Evolutionary conservation across 2,113 vertebrate genomes (phyloP).

Genomic region (Petromus typicus): DNA sequence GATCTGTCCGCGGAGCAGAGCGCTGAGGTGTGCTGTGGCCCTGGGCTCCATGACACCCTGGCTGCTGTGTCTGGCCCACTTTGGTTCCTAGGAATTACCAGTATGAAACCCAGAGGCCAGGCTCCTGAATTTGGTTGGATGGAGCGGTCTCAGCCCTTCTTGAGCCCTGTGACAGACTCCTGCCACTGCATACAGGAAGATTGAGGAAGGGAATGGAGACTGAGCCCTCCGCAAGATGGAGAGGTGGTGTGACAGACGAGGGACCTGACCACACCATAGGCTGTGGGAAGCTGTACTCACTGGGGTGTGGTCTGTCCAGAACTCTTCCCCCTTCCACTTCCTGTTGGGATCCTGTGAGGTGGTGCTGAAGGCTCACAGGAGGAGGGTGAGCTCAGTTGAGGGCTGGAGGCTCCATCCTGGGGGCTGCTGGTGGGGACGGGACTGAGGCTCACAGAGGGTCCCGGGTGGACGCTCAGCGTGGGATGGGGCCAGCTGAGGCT

Average conservation of each 20-base stretch:
- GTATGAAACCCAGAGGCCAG: background rate
- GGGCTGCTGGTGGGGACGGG: no score
- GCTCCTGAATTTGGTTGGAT: background rate
- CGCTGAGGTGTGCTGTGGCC: rapidly evolving
- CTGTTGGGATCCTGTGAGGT: background rate
- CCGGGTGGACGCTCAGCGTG: background rate
- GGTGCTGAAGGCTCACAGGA: background rate
- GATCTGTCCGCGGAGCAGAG: background rate
- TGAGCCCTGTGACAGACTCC: background rate
- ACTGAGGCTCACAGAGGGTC: no score
- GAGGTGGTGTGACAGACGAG: background rate
- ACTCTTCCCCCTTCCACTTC: background rate
- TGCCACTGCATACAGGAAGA: background rate
- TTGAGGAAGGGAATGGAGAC: constrained; percentile 34
- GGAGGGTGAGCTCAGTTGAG: background rate
- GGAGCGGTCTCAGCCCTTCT: background rate
- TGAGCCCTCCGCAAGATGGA: background rate
- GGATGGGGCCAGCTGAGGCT: background rate
- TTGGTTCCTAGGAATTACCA: background rate
- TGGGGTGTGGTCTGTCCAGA: background rate
- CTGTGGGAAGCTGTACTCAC: background rate
- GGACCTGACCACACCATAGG: rapidly evolving
- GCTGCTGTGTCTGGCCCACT: background rate
- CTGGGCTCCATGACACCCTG: background rate
- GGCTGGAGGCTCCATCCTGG: background rate